Percentiles rank a stretch among this genome's conserved stretches.
phyloP scores from a whole-genome alignment of 2,113 vertebrate species.

The Microcebus ravelobensis region DNA sequence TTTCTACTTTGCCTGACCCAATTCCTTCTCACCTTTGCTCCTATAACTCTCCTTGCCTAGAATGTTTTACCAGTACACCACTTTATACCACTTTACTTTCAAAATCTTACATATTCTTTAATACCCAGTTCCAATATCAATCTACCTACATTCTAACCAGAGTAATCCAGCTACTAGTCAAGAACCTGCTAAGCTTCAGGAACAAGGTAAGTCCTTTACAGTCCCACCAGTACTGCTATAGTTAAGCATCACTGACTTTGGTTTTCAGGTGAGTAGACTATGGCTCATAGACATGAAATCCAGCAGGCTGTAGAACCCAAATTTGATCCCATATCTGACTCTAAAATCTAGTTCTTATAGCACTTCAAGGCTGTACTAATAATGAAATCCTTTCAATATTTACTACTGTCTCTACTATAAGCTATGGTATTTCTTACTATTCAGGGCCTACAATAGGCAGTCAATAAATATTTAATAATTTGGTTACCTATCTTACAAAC shows the following conservation, averaged over 20 bases:
- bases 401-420: background rate
- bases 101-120: slow-evolving; percentile 19
- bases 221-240: background rate
- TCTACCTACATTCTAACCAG: background rate
- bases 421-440: background rate
- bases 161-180: background rate
- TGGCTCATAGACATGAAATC: background rate
- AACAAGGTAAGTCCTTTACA: background rate
- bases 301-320: background rate
- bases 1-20: background rate
- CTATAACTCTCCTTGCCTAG: background rate
- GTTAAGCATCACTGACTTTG: background rate
- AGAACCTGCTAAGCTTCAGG: background rate
- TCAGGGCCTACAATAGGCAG: background rate
- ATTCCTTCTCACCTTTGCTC: background rate
- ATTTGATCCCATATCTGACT: background rate
- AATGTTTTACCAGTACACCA: background rate
- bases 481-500: background rate
- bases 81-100: background rate
- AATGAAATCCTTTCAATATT: background rate
- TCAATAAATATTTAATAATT: slow-evolving; percentile 8
- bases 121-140: background rate
- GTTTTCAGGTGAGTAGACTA: background rate
- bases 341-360: background rate
- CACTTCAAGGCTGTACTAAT: background rate